Percentiles rank a stretch among this genome's conserved stretches.
These are phyloP conservation scores for Cydia splendana DNA, from an alignment of 1,140 invertebrate genomes.

Conservation along the genomic window DNA sequence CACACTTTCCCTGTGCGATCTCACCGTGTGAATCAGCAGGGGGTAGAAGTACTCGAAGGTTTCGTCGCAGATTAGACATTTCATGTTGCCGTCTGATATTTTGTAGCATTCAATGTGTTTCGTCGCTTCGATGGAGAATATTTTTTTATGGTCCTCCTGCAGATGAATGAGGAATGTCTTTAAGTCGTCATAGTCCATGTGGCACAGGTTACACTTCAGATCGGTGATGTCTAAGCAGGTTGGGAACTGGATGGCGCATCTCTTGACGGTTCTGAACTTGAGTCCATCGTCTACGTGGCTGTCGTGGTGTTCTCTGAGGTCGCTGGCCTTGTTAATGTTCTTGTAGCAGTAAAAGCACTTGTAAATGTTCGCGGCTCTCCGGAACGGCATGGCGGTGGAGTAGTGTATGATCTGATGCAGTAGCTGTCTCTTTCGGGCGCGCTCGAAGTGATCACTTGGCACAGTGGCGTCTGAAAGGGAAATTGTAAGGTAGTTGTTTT, in stretches of 20 bases:
- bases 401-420: conserved; percentile 45
- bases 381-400: conserved; percentile 55
- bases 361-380: conserved; percentile 51
- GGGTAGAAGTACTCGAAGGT: conserved; percentile 17
- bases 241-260: background rate
- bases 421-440: background rate
- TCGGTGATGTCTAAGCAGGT: background rate
- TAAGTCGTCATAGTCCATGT: background rate
- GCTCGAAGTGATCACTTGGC: background rate
- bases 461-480: background rate
- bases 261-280: background rate
- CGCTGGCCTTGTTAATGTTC: conserved; percentile 49
- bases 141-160: background rate
- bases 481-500: background rate
- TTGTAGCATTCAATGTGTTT: conserved; percentile 9
- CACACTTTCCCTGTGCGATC: background rate
- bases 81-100: conserved; percentile 25
- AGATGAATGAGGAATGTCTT: background rate
- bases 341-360: conserved; percentile 59
- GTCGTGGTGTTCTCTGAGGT: conserved; percentile 39
- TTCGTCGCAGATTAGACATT: conserved; percentile 29
- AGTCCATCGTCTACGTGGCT: background rate
- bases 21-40: conserved; percentile 6
- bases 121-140: background rate
- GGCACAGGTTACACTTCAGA: background rate